phyloP scores from a whole-genome alignment of 1,140 invertebrate species.

The Plectrocnemia conspersa region DNA sequence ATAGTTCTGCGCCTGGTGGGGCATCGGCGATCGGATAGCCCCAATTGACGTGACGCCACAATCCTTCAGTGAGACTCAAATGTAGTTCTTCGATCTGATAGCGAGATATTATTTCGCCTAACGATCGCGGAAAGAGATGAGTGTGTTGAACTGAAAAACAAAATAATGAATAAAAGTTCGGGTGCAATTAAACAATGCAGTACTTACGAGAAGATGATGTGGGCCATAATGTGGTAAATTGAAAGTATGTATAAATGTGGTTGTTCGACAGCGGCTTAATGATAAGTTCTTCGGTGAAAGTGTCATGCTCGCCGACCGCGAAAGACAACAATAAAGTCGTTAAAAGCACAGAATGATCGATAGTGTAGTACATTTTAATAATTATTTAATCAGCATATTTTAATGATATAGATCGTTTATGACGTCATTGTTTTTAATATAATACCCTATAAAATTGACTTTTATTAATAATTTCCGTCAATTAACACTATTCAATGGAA shows the following conservation, averaged over 20 bases:
- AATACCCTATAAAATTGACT: too few species aligned
- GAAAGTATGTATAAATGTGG: conserved; percentile 79
- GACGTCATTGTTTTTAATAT: too few species aligned
- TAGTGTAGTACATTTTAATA: too few species aligned
- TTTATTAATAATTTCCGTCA: too few species aligned
- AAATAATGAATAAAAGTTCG: conserved; percentile 10
- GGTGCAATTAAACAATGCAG: not conserved
- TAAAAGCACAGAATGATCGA: too few species aligned
- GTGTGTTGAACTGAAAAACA: conserved; percentile 69
- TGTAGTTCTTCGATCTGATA: conserved; percentile 88
- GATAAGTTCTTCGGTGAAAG: conserved; percentile 65
- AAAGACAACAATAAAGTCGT: not conserved
- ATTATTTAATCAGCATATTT: too few species aligned
- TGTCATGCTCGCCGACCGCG: conserved; percentile 7
- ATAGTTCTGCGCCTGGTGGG: conserved; percentile 88
- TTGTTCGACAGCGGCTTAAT: conserved; percentile 72
- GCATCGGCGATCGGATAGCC: conserved; percentile 84
- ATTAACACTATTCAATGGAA: too few species aligned
- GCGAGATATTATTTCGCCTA: conserved; percentile 83
- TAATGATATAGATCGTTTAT: too few species aligned
- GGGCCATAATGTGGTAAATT: conserved; percentile 78
- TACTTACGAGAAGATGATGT: conserved; percentile 38
- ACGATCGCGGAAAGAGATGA: conserved; percentile 81
- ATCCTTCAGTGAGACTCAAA: conserved; percentile 84
- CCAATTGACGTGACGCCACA: conserved; percentile 91